phyloP scores from a whole-genome alignment of 2,888 invertebrate genomes.

The Eustalomyia histrio region DNA sequence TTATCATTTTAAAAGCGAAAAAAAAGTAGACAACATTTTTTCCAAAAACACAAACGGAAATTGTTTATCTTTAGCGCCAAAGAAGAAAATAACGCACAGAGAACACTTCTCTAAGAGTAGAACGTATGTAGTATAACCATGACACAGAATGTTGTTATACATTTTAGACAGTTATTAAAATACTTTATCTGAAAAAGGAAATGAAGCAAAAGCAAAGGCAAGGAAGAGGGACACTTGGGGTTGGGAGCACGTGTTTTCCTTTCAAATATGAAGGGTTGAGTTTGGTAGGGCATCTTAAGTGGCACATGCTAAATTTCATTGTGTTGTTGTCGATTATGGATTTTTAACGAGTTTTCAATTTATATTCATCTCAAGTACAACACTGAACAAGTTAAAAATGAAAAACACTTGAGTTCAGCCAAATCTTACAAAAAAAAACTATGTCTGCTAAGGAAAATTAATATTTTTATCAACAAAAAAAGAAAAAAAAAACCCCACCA shows the following conservation, averaged over 20 bases:
- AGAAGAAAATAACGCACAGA: conserved; percentile 13
- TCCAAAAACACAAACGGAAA: conserved; percentile 43
- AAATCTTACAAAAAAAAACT: conserved; percentile 12
- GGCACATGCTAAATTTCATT: conserved; percentile 65
- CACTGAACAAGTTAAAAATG: conserved; percentile 56
- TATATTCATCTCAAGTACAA: conserved; percentile 69
- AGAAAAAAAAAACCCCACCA: conserved; percentile 9
- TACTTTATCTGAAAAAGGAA: conserved; percentile 44
- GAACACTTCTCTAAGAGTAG: conserved; percentile 45
- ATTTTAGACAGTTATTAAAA: conserved; percentile 64
- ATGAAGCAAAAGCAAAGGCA: conserved; percentile 11
- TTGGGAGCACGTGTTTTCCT: conserved; percentile 52
- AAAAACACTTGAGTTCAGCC: conserved; percentile 69
- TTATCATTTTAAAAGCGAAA: conserved; percentile 53
- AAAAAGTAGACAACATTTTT: conserved; percentile 30
- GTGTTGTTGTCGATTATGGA: conserved; percentile 75
- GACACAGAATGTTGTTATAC: conserved; percentile 43
- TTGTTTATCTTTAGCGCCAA: conserved; percentile 56
- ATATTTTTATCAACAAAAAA: conserved; percentile 23
- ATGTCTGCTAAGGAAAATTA: conserved; percentile 35
- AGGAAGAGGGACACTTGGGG: conserved; percentile 20
- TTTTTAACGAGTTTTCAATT: conserved; percentile 80
- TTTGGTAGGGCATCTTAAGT: conserved; percentile 54
- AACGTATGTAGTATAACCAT: conserved; percentile 47
- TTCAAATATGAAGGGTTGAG: conserved; percentile 27